Evolutionary conservation across 2,888 invertebrate genomes (phyloP).

Genomic region (Frankliniella fusca): DNA sequence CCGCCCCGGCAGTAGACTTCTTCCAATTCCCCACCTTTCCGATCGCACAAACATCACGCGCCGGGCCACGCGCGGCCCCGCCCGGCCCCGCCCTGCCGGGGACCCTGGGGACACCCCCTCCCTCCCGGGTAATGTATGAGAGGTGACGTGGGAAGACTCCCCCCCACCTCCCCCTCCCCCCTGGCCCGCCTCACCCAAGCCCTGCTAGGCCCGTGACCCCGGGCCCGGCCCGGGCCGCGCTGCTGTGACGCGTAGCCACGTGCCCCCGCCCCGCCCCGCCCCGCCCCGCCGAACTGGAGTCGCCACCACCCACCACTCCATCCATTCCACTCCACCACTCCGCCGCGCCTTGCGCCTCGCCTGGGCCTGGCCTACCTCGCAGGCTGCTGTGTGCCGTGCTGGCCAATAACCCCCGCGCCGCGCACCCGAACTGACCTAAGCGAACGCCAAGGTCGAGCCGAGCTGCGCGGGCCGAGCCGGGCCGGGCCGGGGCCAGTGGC

Average conservation of each 20-base stretch:
- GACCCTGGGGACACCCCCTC: neutral
- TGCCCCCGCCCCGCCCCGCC: too few relatives aligned
- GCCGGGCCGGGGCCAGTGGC: neutral
- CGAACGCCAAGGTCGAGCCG: neutral
- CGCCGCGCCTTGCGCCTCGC: too few relatives aligned
- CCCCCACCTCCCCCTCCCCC: neutral
- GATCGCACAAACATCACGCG: slow-evolving; percentile 8
- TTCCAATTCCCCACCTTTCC: neutral
- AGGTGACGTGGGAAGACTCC: neutral
- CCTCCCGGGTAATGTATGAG: neutral
- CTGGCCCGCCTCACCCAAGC: neutral
- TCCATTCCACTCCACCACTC: too few relatives aligned
- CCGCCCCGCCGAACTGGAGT: too few relatives aligned
- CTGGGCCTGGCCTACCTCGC: too few relatives aligned
- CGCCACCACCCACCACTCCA: too few relatives aligned
- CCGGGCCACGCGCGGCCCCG: neutral
- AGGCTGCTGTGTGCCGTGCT: too few relatives aligned
- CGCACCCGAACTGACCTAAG: neutral
- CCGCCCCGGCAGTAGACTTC: neutral
- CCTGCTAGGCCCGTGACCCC: too few relatives aligned
- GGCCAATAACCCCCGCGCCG: neutral
- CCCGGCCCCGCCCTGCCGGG: neutral
- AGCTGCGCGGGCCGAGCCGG: neutral
- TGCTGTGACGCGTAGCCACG: too few relatives aligned
- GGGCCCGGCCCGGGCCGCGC: too few relatives aligned